These are phyloP conservation scores for Dinoponera quadriceps DNA, from an alignment of 1,140 invertebrate species.

Conservation along the genomic window DNA sequence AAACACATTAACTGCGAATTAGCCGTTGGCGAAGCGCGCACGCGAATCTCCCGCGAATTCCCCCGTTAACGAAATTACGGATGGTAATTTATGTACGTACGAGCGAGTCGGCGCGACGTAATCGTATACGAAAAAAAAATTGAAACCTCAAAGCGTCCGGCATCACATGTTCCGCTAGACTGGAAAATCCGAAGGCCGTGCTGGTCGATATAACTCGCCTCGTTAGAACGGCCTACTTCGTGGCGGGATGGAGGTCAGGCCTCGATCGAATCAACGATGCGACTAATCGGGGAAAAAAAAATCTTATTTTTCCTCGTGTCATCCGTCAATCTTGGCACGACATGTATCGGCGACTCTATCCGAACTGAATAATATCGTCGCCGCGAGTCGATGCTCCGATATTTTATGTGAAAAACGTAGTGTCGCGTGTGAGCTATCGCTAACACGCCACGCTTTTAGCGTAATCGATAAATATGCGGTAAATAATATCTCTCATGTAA, in stretches of 20 bases:
- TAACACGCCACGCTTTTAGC: slow-evolving; percentile 25
- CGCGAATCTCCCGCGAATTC: neutral
- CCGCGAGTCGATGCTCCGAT: slow-evolving; percentile 25
- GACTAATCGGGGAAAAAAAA: slow-evolving; percentile 58
- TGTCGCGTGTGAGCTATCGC: slow-evolving; percentile 11
- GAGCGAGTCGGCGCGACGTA: neutral
- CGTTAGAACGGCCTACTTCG: slow-evolving; percentile 64
- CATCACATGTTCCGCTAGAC: slow-evolving; percentile 64
- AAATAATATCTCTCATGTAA: slow-evolving; percentile 39
- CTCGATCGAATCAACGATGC: slow-evolving; percentile 62
- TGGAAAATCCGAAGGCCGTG: slow-evolving; percentile 72
- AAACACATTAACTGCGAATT: too few species aligned
- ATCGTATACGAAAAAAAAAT: slow-evolving; percentile 41
- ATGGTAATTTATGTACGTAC: neutral
- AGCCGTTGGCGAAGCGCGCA: too few species aligned
- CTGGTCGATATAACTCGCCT: slow-evolving; percentile 58
- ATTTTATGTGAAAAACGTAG: slow-evolving; percentile 30
- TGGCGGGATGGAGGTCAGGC: slow-evolving; percentile 47
- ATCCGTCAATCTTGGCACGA: slow-evolving; percentile 1
- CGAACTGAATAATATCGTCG: slow-evolving; percentile 8
- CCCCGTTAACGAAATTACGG: neutral
- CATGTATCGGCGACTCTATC: neutral
- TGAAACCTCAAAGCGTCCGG: slow-evolving; percentile 49
- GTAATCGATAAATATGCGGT: slow-evolving; percentile 20
- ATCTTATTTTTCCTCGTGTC: slow-evolving; percentile 36